Conservation (phyloP, 1,140 invertebrate genomes). For the Holcopasites calliopsidis region DNA sequence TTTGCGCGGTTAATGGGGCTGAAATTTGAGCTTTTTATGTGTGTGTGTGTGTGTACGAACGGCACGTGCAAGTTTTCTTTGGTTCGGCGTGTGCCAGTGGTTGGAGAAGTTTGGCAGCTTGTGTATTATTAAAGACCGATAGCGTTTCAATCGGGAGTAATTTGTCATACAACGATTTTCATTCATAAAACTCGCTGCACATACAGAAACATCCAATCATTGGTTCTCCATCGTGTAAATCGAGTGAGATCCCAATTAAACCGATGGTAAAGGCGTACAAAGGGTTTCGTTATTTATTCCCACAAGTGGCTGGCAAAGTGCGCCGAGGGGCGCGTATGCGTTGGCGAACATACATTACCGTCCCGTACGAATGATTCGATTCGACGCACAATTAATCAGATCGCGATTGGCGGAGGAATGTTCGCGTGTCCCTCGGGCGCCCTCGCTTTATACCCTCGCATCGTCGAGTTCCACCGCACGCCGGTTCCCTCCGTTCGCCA, state of each 20-base stretch:
- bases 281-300: conserved; percentile 40
- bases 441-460: conserved; percentile 15
- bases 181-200: background rate
- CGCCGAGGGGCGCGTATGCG: background rate
- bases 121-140: no score
- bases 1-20: conserved; percentile 18
- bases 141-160: no score
- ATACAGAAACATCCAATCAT: background rate
- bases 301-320: background rate
- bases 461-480: background rate
- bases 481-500: background rate
- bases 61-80: background rate
- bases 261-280: conserved; percentile 40
- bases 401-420: conserved; percentile 43
- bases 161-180: no score
- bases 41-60: no score
- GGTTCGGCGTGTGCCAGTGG: conserved; percentile 10
- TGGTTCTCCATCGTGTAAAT: background rate
- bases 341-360: conserved; percentile 38
- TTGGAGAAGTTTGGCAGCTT: no score
- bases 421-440: conserved; percentile 26
- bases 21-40: conserved; percentile 27
- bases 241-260: conserved; percentile 9
- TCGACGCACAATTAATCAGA: conserved; percentile 58
- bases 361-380: conserved; percentile 50